Conservation (phyloP, 2,113 vertebrate genomes). For the Eudorcas thomsonii region DNA sequence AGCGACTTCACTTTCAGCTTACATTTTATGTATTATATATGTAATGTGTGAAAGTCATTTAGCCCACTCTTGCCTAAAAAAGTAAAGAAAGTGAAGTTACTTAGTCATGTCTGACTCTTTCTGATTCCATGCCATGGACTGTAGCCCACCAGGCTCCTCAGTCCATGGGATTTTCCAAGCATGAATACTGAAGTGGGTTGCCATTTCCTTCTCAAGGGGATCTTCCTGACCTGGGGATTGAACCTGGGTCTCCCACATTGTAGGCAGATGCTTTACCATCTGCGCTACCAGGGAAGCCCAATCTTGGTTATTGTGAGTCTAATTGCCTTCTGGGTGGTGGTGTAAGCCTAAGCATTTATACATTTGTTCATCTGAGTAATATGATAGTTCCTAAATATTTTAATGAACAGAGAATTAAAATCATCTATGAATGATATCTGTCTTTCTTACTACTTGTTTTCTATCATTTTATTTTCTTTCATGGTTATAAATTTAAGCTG, state of each 20-base stretch:
- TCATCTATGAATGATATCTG: not conserved
- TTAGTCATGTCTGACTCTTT: not conserved
- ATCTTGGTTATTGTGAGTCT: not conserved
- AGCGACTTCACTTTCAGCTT: not conserved
- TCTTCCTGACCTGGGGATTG: not conserved
- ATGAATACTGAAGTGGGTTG: not conserved
- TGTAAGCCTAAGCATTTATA: not conserved
- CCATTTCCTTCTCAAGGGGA: not conserved
- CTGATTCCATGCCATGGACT: not conserved
- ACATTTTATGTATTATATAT: not conserved
- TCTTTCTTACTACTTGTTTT: not conserved
- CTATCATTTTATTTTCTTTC: not conserved
- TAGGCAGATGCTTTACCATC: not conserved
- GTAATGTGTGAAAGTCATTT: not conserved
- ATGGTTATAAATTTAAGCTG: not conserved
- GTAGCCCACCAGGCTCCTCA: not conserved
- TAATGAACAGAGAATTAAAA: not conserved
- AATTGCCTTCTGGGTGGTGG: not conserved
- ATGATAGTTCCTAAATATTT: not conserved
- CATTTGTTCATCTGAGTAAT: not conserved
- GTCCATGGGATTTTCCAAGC: not conserved
- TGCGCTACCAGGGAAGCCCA: not conserved
- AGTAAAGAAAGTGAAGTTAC: not conserved
- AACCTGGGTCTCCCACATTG: not conserved
- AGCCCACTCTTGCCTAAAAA: not conserved